Conservation (phyloP, 2,888 invertebrate species). For the Diarsia dahlii region DNA sequence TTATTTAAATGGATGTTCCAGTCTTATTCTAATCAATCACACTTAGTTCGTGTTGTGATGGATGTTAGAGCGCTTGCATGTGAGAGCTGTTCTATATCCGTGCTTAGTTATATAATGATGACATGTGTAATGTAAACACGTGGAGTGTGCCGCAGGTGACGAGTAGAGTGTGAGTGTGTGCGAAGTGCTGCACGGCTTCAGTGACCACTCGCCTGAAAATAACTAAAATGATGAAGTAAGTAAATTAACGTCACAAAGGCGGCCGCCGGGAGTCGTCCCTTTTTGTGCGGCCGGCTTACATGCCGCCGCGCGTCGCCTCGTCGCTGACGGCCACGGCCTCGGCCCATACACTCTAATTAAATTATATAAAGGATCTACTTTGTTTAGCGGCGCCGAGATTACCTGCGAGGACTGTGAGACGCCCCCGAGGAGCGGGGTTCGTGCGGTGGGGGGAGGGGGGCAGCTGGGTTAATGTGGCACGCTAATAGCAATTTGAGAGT, state of each 20-base stretch:
- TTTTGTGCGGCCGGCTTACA: constrained; percentile 17
- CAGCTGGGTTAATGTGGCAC: constrained; percentile 24
- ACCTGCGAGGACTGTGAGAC: constrained; percentile 34
- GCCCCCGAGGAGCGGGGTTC: neutral
- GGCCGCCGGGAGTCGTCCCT: constrained; percentile 27
- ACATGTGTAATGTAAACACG: neutral
- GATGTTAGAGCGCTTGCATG: constrained; percentile 52
- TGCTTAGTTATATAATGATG: neutral
- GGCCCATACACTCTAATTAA: constrained; percentile 22
- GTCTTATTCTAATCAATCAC: constrained; percentile 56
- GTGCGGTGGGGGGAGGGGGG: neutral
- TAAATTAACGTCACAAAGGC: constrained; percentile 52
- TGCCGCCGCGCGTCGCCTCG: neutral
- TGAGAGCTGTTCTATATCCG: neutral
- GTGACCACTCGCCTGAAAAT: constrained; percentile 29
- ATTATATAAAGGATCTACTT: constrained; percentile 44
- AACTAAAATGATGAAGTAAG: constrained; percentile 52
- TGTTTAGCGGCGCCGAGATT: constrained; percentile 36
- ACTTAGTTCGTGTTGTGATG: constrained; percentile 41
- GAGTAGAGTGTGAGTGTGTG: constrained; percentile 1
- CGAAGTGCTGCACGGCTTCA: constrained; percentile 16
- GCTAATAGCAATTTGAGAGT: constrained; percentile 28
- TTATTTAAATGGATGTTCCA: constrained; percentile 49
- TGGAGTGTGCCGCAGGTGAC: neutral
- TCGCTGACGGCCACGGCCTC: neutral